Conservation (phyloP, 2,797 vertebrate genomes). For the Acipenser oxyrinchus region DNA sequence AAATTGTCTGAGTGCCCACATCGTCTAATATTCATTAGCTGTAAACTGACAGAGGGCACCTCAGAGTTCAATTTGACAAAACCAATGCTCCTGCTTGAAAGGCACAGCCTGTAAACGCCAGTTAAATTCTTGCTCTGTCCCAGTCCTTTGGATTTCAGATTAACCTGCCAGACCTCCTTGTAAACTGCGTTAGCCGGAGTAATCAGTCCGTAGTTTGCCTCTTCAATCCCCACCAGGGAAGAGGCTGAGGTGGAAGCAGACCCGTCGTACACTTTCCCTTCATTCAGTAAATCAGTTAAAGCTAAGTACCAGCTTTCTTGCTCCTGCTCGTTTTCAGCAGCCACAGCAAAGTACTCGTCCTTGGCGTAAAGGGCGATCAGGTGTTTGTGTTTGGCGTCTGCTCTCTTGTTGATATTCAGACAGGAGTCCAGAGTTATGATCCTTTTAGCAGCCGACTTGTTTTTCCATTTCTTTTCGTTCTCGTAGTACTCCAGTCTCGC, state of each 20-base stretch:
- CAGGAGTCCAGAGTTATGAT: conserved; percentile 86
- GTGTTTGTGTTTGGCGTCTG: conserved; percentile 91
- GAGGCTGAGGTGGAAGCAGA: conserved; percentile 61
- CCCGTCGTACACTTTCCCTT: conserved; percentile 67
- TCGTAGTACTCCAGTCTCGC: conserved; percentile 95
- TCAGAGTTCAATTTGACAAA: conserved; percentile 90
- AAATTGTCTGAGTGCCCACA: conserved; percentile 98
- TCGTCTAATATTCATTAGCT: conserved; percentile 94
- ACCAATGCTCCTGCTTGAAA: conserved; percentile 83
- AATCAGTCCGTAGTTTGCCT: conserved; percentile 75
- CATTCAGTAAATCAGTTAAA: conserved; percentile 75
- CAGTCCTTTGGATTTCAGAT: conserved; percentile 85
- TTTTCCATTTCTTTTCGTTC: conserved; percentile 97
- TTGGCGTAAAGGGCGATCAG: conserved; percentile 93
- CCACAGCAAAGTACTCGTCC: conserved; percentile 95
- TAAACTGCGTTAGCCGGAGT: conserved; percentile 72
- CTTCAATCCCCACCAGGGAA: conserved; percentile 68
- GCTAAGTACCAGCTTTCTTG: conserved; percentile 88
- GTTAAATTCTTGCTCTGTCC: conserved; percentile 84
- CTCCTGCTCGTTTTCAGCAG: conserved; percentile 86
- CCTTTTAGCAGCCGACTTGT: conserved; percentile 85
- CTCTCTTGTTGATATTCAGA: conserved; percentile 91
- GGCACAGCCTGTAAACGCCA: conserved; percentile 88
- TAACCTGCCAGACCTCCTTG: conserved; percentile 95
- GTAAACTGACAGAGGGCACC: conserved; percentile 78